phyloP scores from a whole-genome alignment of 37 sponge, comb jelly and placozoan genomes.

The Bolinopsis microptera region DNA sequence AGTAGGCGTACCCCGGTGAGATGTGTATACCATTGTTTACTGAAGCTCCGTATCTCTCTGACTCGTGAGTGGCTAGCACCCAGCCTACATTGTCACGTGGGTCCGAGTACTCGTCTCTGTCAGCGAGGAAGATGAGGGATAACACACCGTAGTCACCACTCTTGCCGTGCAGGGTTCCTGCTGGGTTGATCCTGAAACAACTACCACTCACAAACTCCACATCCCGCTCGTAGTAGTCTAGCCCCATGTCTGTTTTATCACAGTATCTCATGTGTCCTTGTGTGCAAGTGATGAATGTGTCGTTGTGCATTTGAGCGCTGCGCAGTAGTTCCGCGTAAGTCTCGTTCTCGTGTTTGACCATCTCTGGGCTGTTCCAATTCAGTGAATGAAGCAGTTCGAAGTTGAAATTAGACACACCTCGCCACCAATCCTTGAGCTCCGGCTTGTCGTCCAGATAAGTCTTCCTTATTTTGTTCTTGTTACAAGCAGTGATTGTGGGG shows the following conservation, averaged over 20 bases:
- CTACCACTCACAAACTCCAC: slow-evolving; percentile 15
- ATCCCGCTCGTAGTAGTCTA: background rate
- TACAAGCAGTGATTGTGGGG: slow-evolving; percentile 16
- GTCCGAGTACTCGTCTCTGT: slow-evolving; percentile 1
- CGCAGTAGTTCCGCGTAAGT: slow-evolving; percentile 1
- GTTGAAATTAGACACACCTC: background rate
- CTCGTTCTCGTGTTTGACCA: background rate
- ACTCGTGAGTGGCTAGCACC: background rate
- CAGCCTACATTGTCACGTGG: background rate
- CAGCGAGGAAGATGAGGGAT: background rate
- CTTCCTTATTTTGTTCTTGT: background rate
- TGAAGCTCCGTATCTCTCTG: background rate
- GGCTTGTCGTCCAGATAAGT: background rate
- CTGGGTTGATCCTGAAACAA: slow-evolving; percentile 17
- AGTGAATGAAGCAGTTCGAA: background rate
- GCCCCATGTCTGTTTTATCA: background rate
- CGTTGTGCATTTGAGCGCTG: slow-evolving; percentile 4
- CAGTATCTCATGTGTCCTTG: slow-evolving; percentile 29
- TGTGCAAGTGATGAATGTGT: slow-evolving; percentile 24
- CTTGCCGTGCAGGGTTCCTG: background rate
- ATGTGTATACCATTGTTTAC: background rate
- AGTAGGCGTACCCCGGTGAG: background rate
- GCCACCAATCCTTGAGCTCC: background rate
- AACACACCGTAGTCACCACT: slow-evolving; percentile 21
- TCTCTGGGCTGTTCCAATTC: background rate